phyloP scores from a whole-genome alignment of 2,113 vertebrate genomes.

The Motacilla tschutschensis region DNA sequence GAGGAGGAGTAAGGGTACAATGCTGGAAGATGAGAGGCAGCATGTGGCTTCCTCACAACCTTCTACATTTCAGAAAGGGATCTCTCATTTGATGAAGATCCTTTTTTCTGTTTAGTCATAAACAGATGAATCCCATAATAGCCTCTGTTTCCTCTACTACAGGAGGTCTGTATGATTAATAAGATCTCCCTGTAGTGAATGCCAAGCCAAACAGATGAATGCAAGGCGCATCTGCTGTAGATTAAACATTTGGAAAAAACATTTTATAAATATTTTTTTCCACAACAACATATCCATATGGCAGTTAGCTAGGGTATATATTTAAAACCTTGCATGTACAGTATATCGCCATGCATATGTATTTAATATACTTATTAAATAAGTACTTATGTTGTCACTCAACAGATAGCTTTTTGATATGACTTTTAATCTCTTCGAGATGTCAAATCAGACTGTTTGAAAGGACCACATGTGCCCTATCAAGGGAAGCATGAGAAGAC shows the following conservation, averaged over 20 bases:
- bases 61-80: slow-evolving; percentile 9
- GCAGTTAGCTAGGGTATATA: slow-evolving; percentile 66
- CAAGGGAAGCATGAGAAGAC: slow-evolving; percentile 43
- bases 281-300: slow-evolving; percentile 79
- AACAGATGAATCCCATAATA: slow-evolving; percentile 63
- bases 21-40: slow-evolving; percentile 12
- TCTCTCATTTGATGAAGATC: slow-evolving; percentile 52
- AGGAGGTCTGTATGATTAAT: slow-evolving; percentile 68
- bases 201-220: slow-evolving; percentile 80
- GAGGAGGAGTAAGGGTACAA: neutral
- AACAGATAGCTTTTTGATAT: slow-evolving; percentile 30
- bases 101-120: slow-evolving; percentile 56
- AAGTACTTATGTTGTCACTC: slow-evolving; percentile 56
- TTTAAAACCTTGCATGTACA: slow-evolving; percentile 59
- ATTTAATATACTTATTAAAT: slow-evolving; percentile 31
- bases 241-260: slow-evolving; percentile 82
- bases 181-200: slow-evolving; percentile 71
- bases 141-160: slow-evolving; percentile 69
- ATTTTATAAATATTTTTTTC: slow-evolving; percentile 82
- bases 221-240: slow-evolving; percentile 78
- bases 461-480: slow-evolving; percentile 42
- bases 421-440: neutral
- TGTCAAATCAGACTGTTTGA: slow-evolving; percentile 20
- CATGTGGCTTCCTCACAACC: slow-evolving; percentile 9
- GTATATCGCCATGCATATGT: slow-evolving; percentile 40